Conservation (phyloP, 2,797 vertebrate genomes). For the Danio jaintianensis region DNA sequence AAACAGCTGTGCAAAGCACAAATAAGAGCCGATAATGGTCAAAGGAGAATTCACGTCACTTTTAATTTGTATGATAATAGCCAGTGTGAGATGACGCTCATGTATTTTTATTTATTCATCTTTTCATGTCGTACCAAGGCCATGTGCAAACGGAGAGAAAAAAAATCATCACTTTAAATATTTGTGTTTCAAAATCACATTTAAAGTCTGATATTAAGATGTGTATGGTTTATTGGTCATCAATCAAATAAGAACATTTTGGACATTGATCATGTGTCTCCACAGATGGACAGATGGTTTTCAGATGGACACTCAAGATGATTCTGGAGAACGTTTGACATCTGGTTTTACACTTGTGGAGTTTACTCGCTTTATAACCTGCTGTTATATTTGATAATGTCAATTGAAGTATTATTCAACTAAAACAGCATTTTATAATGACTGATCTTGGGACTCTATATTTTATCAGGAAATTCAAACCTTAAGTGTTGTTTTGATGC, state of each 20-base stretch:
- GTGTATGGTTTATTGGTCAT: background rate
- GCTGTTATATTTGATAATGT: background rate
- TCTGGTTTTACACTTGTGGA: background rate
- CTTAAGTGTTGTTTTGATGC: too few species aligned
- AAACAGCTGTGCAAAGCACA: slow-evolving; percentile 19
- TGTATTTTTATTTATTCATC: background rate
- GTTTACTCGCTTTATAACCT: background rate
- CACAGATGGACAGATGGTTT: background rate
- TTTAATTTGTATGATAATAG: slow-evolving; percentile 50
- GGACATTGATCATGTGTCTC: background rate
- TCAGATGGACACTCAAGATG: background rate
- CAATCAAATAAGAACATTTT: background rate
- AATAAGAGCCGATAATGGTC: slow-evolving; percentile 15
- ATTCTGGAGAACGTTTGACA: background rate
- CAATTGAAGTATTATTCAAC: too few species aligned
- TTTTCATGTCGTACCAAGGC: background rate
- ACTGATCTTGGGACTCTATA: too few species aligned
- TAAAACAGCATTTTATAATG: too few species aligned
- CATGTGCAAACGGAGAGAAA: background rate
- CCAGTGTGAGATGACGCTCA: background rate
- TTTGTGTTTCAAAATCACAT: background rate
- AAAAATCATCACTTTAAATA: background rate
- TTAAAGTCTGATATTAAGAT: background rate
- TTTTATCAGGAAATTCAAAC: too few species aligned
- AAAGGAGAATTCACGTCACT: slow-evolving; percentile 35